Percentiles rank a stretch among this genome's conserved stretches.
phyloP scores from a whole-genome alignment of 2,113 vertebrate genomes.

The Ailurus styani region DNA sequence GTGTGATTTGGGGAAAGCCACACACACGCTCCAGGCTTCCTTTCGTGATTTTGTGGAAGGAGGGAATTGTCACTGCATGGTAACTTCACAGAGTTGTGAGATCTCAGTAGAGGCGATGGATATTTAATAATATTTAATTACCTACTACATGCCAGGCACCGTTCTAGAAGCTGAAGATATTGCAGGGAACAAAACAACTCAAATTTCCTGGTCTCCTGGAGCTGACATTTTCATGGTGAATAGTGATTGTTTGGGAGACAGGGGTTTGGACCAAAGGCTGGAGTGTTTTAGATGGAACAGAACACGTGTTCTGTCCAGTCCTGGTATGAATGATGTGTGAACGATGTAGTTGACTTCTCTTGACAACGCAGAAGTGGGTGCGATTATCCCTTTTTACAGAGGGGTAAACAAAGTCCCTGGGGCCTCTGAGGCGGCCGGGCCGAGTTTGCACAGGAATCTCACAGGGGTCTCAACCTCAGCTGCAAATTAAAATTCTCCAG shows the following conservation, averaged over 20 bases:
- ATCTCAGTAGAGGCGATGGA: background rate
- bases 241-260: background rate
- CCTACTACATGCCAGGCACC: background rate
- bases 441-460: background rate
- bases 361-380: background rate
- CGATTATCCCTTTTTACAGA: background rate
- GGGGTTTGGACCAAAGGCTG: background rate
- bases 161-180: background rate
- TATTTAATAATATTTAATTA: background rate
- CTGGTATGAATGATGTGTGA: background rate
- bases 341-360: background rate
- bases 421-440: background rate
- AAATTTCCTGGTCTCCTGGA: background rate
- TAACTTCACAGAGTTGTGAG: background rate
- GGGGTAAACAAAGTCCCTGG: background rate
- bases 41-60: background rate
- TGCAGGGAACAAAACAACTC: background rate
- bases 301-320: fast-evolving
- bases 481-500: background rate
- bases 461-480: background rate
- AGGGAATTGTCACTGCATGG: background rate
- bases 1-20: background rate
- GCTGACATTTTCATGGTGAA: background rate
- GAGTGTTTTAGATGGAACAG: background rate
- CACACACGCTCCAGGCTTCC: background rate